Conservation (phyloP, 23 tunicate species). For the Halocynthia roretzi region DNA sequence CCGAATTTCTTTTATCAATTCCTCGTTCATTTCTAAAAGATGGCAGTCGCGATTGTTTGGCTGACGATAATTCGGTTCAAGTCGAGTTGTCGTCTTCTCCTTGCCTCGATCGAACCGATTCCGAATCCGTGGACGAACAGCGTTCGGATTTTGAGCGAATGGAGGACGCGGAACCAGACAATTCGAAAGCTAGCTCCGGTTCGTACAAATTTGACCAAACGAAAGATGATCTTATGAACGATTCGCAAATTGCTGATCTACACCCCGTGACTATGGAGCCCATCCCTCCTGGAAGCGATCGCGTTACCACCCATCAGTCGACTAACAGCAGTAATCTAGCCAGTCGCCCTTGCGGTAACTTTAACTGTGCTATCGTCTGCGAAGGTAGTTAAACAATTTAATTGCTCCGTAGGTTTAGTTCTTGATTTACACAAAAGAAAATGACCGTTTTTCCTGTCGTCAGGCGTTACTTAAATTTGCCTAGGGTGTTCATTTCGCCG, state of each 20-base stretch:
- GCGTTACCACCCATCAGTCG: not conserved
- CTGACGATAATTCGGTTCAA: not conserved
- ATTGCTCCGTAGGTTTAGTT: not conserved
- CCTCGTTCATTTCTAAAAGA: slow-evolving; percentile 1
- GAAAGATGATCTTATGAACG: no score
- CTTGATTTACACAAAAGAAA: not conserved
- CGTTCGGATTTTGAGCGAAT: not conserved
- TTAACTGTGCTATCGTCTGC: slow-evolving; percentile 6
- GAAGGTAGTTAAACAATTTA: slow-evolving; percentile 1
- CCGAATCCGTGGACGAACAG: not conserved
- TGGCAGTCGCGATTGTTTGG: not conserved
- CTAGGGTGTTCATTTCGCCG: no score
- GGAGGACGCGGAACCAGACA: not conserved
- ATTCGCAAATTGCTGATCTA: no score
- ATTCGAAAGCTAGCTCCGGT: not conserved
- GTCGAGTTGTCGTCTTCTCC: not conserved
- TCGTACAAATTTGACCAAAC: no score
- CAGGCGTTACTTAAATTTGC: no score
- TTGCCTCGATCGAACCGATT: not conserved
- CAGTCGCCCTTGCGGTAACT: not conserved
- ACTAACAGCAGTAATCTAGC: no score
- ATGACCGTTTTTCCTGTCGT: no score
- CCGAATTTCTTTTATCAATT: slow-evolving; percentile 8
- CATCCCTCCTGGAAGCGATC: not conserved
- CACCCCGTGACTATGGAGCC: not conserved